Conservation (phyloP, 2,888 invertebrate genomes). For the Pollenia angustigena region DNA sequence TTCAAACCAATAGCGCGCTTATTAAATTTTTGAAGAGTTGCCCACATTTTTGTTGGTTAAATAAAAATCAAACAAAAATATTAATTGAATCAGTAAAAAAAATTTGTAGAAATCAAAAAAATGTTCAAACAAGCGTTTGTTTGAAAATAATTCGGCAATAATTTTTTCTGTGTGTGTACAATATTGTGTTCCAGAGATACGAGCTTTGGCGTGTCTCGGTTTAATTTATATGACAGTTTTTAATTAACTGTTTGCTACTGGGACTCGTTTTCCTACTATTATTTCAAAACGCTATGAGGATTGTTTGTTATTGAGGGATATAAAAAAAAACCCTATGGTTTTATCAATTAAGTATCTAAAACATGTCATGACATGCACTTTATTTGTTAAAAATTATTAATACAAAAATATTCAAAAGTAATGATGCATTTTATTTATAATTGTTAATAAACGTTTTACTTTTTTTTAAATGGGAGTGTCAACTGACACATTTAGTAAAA, state of each 20-base stretch:
- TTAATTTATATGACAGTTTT: conserved; percentile 71
- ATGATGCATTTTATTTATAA: conserved; percentile 18
- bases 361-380: conserved; percentile 65
- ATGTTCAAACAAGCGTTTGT: no score
- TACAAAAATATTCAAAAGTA: neutral
- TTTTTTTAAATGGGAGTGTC: conserved; percentile 37
- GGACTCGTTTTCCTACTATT: neutral
- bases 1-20: no score
- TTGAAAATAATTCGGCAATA: no score
- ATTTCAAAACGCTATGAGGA: neutral
- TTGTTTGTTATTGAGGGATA: neutral
- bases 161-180: no score
- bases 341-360: neutral
- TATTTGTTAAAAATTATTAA: conserved; percentile 29
- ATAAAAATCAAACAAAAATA: conserved; percentile 29
- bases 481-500: conserved; percentile 33
- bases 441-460: conserved; percentile 29
- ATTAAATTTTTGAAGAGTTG: no score
- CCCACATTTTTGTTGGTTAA: no score
- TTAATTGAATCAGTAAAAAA: no score
- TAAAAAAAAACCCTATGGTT: neutral
- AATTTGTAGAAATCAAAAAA: no score
- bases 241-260: conserved; percentile 47
- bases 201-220: conserved; percentile 54
- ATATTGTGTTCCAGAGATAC: neutral